Evolutionary conservation across 2,113 vertebrate species (phyloP), one percentile per base, ranked within the genome.

Genomic region (Heteronetta atricapilla): DNA sequence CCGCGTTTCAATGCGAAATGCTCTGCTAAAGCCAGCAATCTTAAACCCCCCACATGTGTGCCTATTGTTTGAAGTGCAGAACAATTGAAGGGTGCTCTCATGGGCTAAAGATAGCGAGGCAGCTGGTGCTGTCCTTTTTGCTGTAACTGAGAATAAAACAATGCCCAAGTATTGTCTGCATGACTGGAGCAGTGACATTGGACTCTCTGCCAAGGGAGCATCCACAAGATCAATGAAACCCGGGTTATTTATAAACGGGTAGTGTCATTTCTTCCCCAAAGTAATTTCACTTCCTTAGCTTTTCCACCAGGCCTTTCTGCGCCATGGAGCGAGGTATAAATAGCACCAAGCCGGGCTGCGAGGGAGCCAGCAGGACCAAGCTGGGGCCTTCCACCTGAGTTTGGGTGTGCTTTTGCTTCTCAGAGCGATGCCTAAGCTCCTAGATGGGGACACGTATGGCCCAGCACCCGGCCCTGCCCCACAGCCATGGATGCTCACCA

Each of bases 111-210:
- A 98, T 98, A 98, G 98, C 93, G 60, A 73, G 82, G 91, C 98
- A 98, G 98, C 97, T 98, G 98, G 97, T 97, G 95, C 97, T 97
- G 98, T 98, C 98, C 83, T 90, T 98, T 97, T 94, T 94, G 93
- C 64, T 91, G 97, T 97, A 96, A 95, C 95, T 95, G 96, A 97
- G 97, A 98, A 97, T 97, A 97, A 97, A 95, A 97, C 97, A 96
- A 97, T 96, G 97, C 97, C 97, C 52, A 9, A 96, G 96, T 97
- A 97, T 98, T 98, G 98, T 98, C 98, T 98, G 93, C 95, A 81
- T 86, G 93, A 93, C 96, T 95, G 97, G 97, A 97, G 91, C 75
- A 28, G 46, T 94, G 95, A 90, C 95, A 97, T 86, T 93, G 95
- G 96, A 96, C 90, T 60, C 89, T 88, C 88, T 94, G 95, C 96